Evolutionary conservation across 1,140 invertebrate genomes (phyloP).

Genomic region (Scaptomyza montana): DNA sequence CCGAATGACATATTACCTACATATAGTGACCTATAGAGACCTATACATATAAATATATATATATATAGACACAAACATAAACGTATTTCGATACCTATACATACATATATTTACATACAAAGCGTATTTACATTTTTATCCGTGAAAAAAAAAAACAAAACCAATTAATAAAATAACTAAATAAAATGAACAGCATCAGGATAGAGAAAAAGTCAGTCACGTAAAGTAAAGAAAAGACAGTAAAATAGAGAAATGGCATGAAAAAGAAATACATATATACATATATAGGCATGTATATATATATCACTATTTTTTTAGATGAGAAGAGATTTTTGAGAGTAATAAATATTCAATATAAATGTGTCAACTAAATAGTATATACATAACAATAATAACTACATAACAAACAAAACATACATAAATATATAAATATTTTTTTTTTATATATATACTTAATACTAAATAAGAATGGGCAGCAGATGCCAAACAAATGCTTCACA

Average conservation of each 20-base stretch:
- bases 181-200: background rate
- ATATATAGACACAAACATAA: constrained; percentile 24
- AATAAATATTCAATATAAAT: constrained; percentile 4
- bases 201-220: background rate
- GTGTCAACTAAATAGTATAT: constrained; percentile 12
- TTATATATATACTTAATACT: background rate
- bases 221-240: constrained; percentile 5
- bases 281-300: background rate
- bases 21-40: constrained; percentile 38
- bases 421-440: constrained; percentile 4
- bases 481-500: background rate
- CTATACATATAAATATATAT: constrained; percentile 24
- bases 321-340: constrained; percentile 14
- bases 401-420: background rate
- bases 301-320: constrained; percentile 40
- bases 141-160: background rate
- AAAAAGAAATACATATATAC: background rate
- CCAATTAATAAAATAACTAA: background rate
- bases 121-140: constrained; percentile 33
- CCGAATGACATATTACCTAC: constrained; percentile 46
- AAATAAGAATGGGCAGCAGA: background rate
- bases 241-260: background rate
- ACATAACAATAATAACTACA: background rate
- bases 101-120: constrained; percentile 42
- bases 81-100: constrained; percentile 30